Conservation (phyloP, 2,113 vertebrate genomes). For the Ptychochromis oligacanthus region DNA sequence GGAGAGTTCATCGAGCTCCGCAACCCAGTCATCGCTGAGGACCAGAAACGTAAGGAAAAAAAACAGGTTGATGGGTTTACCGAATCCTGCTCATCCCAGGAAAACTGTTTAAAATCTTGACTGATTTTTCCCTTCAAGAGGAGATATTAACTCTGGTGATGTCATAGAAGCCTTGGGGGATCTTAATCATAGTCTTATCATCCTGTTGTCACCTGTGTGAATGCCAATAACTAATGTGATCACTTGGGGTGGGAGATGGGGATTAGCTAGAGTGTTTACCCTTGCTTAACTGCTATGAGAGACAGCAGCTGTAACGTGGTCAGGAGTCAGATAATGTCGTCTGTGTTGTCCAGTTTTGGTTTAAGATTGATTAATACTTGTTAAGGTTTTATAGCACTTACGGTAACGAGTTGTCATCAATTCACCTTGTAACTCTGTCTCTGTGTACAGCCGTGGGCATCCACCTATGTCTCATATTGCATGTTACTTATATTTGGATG, state of each 20-base stretch:
- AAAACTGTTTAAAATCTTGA: too few species aligned
- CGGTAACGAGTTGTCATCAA: neutral
- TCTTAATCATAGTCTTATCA: too few species aligned
- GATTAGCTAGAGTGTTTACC: neutral
- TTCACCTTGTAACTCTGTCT: neutral
- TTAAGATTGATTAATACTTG: neutral
- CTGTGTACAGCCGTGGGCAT: neutral
- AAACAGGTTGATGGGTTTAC: too few species aligned
- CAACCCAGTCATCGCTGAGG: constrained; percentile 94
- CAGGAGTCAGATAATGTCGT: neutral
- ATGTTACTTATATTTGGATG: neutral
- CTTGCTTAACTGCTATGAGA: neutral
- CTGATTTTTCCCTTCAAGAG: neutral
- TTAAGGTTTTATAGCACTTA: neutral
- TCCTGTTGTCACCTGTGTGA: neutral
- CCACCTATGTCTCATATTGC: neutral
- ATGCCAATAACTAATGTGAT: neutral
- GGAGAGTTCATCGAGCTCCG: constrained; percentile 94
- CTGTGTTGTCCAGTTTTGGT: neutral
- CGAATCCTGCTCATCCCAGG: too few species aligned
- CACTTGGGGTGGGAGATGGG: neutral
- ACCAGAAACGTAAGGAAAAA: constrained; percentile 91
- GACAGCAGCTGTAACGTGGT: neutral
- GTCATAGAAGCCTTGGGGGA: neutral
- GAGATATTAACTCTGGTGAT: neutral